Evolutionary conservation across 1,140 invertebrate species (phyloP).

Genomic region (Drosophila subobscura): DNA sequence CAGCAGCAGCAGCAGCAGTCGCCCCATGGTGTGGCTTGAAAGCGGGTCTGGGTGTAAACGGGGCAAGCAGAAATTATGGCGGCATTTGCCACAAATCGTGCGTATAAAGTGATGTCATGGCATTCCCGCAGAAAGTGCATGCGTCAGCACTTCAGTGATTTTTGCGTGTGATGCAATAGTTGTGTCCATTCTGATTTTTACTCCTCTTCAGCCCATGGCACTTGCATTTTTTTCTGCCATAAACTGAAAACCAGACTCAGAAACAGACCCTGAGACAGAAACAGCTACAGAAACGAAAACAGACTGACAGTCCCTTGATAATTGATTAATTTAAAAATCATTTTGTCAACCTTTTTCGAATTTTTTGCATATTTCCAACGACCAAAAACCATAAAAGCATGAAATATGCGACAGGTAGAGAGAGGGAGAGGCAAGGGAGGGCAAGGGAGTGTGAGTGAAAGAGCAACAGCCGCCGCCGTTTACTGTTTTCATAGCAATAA

Average conservation of each 20-base stretch:
- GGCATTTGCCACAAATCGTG: slow-evolving; percentile 80
- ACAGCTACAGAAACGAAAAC: background rate
- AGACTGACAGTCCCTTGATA: slow-evolving; percentile 26
- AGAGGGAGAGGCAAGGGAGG: slow-evolving; percentile 5
- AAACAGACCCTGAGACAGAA: slow-evolving; percentile 2
- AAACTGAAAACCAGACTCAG: background rate
- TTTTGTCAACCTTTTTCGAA: slow-evolving; percentile 55
- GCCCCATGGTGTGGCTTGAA: too few relatives aligned
- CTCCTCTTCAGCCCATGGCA: background rate
- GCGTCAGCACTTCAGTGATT: slow-evolving; percentile 66
- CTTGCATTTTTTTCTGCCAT: slow-evolving; percentile 9
- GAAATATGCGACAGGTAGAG: slow-evolving; percentile 3
- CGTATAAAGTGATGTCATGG: slow-evolving; percentile 80
- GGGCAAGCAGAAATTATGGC: slow-evolving; percentile 70
- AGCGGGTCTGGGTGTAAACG: background rate
- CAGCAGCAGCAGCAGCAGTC: slow-evolving; percentile 4
- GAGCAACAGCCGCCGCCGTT: slow-evolving; percentile 51
- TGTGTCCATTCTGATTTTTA: slow-evolving; percentile 10
- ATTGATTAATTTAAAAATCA: slow-evolving; percentile 68
- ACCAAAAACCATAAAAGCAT: slow-evolving; percentile 43
- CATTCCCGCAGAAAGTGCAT: slow-evolving; percentile 49
- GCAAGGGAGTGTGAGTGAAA: too few relatives aligned
- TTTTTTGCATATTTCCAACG: slow-evolving; percentile 65
- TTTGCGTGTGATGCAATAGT: slow-evolving; percentile 69
- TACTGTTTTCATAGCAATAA: slow-evolving; percentile 77